phyloP scores from a whole-genome alignment of 2,888 invertebrate species.

The Nudaria mundana region DNA sequence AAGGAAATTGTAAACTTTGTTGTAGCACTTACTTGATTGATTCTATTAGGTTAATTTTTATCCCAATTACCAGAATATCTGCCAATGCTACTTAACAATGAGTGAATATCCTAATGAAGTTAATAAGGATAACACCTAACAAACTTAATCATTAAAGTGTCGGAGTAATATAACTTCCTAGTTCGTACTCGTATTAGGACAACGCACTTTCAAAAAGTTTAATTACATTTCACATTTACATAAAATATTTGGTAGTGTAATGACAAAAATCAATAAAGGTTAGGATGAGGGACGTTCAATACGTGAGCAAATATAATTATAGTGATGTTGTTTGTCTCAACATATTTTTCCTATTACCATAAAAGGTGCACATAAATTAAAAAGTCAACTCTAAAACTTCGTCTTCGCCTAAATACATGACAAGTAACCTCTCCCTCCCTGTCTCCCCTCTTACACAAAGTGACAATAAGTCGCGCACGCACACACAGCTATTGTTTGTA shows the following conservation, averaged over 20 bases:
- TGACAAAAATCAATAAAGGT: constrained; percentile 67
- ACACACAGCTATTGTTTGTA: constrained; percentile 65
- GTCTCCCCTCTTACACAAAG: constrained; percentile 73
- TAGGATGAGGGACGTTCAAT: constrained; percentile 39
- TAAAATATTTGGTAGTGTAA: constrained; percentile 58
- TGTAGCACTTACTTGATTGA: too few species aligned
- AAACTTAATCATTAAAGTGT: too few species aligned
- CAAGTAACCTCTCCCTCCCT: constrained; percentile 75
- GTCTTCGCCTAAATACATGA: constrained; percentile 79
- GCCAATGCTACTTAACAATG: too few species aligned
- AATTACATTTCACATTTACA: constrained; percentile 52
- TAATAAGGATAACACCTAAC: not conserved
- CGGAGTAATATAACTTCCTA: not conserved
- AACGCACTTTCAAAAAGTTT: constrained; percentile 29
- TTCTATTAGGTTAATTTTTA: too few species aligned
- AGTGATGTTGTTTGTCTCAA: constrained; percentile 35
- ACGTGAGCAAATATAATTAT: constrained; percentile 53
- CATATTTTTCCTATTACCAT: constrained; percentile 44
- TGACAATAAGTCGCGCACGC: constrained; percentile 76
- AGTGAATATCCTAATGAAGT: too few species aligned
- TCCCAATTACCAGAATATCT: too few species aligned
- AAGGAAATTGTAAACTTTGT: too few species aligned
- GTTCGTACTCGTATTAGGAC: constrained; percentile 19
- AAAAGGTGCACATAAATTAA: constrained; percentile 67
- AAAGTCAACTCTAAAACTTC: constrained; percentile 75